Base-by-base conservation (phyloP, 2,888 invertebrate species). In the Helobdella robusta region DNA sequence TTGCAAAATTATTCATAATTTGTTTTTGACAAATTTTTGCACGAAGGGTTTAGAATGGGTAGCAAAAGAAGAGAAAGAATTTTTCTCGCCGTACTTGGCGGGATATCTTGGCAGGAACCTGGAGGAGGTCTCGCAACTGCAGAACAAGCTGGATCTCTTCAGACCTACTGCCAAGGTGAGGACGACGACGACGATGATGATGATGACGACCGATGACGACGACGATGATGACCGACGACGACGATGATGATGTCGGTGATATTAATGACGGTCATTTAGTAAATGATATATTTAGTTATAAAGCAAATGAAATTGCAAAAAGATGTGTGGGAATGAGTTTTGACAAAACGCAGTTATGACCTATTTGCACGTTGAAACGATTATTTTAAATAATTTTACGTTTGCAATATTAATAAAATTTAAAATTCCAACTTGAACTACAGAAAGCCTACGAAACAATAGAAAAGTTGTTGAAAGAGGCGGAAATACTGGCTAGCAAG, bases 401-500 rank as follows among this genome's bases (percentile, higher is more conserved):
- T 8, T 52, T 52, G 20, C 20, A 18, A 20, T 11, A 52, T n/a
- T 52, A 23, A 18, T 52, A 8, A 52, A 52, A 52, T n/a, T 23
- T 18, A n/a, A 52, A 18, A 25, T 6, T 28, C 6, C 8, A 25
- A 58, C 5, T 58, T 58, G 30, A 11, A 25, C 6, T 71, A 23
- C 73, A 79, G 78, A 74, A 75, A 71, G 77, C 76, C 20, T 74
- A 76, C 65, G 75, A 74, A 66, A 87, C 88, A 79, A 84, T 89
- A 59, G 85, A 87, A 72, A 73, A 73, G 34, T 77, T 78, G 68
- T 69, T 88, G 66, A 85, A 84, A 74, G 85, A 85, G 62, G 85
- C 87, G 0, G 85, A 87, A 74, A 79, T 81, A 68, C 80, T 87
- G 58, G 82, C 85, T 67, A 81, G 83, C 30, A 85, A 84, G 79